Conservation (phyloP, 2,888 invertebrate genomes). For the Keiferia lycopersicella region DNA sequence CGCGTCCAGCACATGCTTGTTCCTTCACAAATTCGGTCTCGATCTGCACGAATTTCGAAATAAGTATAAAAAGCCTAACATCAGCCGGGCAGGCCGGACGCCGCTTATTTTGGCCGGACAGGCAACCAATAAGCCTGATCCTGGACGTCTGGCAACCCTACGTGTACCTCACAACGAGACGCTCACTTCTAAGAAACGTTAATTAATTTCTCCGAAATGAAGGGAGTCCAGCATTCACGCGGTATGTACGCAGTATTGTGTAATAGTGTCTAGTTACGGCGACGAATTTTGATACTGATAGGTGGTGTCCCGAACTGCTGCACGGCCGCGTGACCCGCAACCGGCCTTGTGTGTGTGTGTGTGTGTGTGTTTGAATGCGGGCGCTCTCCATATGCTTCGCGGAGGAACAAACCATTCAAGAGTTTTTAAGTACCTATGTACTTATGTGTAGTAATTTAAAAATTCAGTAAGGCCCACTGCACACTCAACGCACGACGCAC, state of each 20-base stretch:
- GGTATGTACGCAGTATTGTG: slow-evolving; percentile 55
- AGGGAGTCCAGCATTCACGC: slow-evolving; percentile 52
- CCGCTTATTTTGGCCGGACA: no score
- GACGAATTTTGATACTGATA: slow-evolving; percentile 56
- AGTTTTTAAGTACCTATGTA: slow-evolving; percentile 32
- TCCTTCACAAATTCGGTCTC: no score
- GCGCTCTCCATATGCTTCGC: slow-evolving; percentile 38
- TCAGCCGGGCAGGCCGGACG: no score
- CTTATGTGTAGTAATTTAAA: no score
- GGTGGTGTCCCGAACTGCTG: slow-evolving; percentile 39
- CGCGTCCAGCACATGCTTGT: no score
- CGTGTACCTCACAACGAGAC: slow-evolving; percentile 54
- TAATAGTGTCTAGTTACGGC: slow-evolving; percentile 54
- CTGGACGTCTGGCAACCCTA: no score
- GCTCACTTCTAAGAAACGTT: slow-evolving; percentile 64
- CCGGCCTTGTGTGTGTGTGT: slow-evolving; percentile 55
- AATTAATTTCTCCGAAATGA: slow-evolving; percentile 71
- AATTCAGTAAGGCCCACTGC: no score
- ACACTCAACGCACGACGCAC: no score
- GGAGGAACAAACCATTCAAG: slow-evolving; percentile 39
- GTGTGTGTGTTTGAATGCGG: slow-evolving; percentile 46
- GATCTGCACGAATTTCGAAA: no score
- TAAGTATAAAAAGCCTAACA: no score
- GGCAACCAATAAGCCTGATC: no score
- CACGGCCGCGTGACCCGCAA: slow-evolving; percentile 44